Conservation (phyloP, 2,113 vertebrate species). For the Lota lota region DNA sequence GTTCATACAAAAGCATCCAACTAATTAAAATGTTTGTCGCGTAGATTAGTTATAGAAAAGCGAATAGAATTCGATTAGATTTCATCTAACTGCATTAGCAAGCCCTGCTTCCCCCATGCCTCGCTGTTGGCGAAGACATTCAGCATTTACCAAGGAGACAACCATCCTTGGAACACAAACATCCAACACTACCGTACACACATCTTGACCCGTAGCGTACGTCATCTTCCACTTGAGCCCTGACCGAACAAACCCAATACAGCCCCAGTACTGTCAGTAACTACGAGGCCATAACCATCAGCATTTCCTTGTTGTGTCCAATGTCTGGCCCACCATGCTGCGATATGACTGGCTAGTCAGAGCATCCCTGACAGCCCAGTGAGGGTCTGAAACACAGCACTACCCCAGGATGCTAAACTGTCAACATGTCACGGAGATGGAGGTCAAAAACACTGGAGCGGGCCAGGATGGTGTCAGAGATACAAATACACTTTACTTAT, state of each 20-base stretch:
- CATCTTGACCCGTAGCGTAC: constrained; percentile 20
- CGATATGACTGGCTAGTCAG: constrained; percentile 28
- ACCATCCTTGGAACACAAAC: background rate
- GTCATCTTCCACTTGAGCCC: constrained; percentile 35
- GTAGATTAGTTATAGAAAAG: too few relatives aligned
- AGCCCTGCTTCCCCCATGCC: too few relatives aligned
- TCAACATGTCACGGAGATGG: constrained; percentile 67
- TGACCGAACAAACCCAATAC: constrained; percentile 25
- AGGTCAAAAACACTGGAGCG: constrained; percentile 53
- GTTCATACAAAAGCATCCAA: too few relatives aligned
- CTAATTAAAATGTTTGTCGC: too few relatives aligned
- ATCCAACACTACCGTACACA: background rate
- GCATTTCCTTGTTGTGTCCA: background rate
- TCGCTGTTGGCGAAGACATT: too few relatives aligned
- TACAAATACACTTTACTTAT: background rate
- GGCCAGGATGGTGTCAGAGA: constrained; percentile 39
- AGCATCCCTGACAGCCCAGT: constrained; percentile 44
- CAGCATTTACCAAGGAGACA: too few relatives aligned
- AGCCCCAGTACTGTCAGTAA: background rate
- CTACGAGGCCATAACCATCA: background rate
- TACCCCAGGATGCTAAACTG: constrained; percentile 64
- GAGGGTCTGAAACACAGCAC: constrained; percentile 46
- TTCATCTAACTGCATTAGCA: too few relatives aligned
- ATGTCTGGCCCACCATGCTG: background rate
- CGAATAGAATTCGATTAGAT: too few relatives aligned